These are phyloP conservation scores for Oligia latruncula DNA, from an alignment of 2,888 invertebrate genomes.

Conservation along the genomic window DNA sequence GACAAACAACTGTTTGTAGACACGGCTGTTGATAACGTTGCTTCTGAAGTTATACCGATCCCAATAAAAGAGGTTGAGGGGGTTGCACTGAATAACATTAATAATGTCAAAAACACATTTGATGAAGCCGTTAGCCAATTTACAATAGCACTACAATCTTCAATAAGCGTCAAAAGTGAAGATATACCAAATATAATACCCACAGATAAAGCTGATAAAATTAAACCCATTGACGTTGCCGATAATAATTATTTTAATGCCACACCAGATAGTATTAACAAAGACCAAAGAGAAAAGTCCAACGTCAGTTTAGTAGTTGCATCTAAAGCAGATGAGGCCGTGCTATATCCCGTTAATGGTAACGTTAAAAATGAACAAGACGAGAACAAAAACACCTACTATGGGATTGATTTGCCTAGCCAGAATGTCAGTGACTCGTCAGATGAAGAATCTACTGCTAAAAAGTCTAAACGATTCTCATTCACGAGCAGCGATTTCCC, in stretches of 20 bases:
- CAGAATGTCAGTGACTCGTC: conserved; percentile 73
- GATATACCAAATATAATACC: conserved; percentile 59
- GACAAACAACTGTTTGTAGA: conserved; percentile 67
- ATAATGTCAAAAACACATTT: conserved; percentile 40
- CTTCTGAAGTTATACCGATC: conserved; percentile 74
- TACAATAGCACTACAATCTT: conserved; percentile 78
- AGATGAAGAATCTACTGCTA: conserved; percentile 78
- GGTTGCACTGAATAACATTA: conserved; percentile 40
- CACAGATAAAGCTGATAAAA: conserved; percentile 56
- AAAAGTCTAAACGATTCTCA: conserved; percentile 73
- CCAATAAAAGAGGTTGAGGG: conserved; percentile 70
- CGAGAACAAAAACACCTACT: conserved; percentile 52
- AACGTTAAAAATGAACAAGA: conserved; percentile 55
- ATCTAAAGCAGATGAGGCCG: conserved; percentile 57
- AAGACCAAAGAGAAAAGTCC: conserved; percentile 75
- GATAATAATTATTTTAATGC: conserved; percentile 78
- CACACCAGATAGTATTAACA: conserved; percentile 76
- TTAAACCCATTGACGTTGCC: conserved; percentile 54
- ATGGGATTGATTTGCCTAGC: conserved; percentile 53
- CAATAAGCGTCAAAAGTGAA: conserved; percentile 75
- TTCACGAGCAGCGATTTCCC: conserved; percentile 80
- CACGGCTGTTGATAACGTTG: conserved; percentile 58
- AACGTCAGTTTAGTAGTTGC: conserved; percentile 45
- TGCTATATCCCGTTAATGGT: conserved; percentile 67
- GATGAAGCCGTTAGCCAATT: conserved; percentile 75